A percentile compares a stretch with the other conserved stretches of the same genome.
Evolutionary conservation across 1,140 invertebrate species (phyloP).

Genomic region (Drosophila sucinea): DNA sequence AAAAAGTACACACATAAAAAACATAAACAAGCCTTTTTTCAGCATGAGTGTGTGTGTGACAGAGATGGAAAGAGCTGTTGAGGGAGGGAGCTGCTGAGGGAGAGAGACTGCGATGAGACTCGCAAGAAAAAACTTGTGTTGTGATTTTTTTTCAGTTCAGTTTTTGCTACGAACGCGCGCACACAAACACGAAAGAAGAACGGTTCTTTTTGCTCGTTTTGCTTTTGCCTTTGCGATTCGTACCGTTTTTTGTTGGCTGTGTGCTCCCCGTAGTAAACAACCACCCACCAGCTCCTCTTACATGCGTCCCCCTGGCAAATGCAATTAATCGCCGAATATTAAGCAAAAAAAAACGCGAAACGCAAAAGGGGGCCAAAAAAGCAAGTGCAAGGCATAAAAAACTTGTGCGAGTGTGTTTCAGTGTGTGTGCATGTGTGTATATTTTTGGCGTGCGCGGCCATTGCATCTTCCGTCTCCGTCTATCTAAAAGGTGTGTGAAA

Average conservation of each 20-base stretch:
- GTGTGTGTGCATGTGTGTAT: conserved; percentile 59
- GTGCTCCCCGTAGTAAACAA: conserved; percentile 47
- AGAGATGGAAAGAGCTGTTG: conserved; percentile 10
- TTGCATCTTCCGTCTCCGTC: conserved; percentile 62
- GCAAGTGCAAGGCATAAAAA: conserved; percentile 60
- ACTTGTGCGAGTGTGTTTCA: conserved; percentile 39
- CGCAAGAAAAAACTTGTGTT: conserved; percentile 56
- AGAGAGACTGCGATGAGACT: conserved; percentile 20
- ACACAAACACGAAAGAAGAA: conserved; percentile 18
- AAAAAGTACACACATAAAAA: conserved; percentile 69
- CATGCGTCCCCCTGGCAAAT: conserved; percentile 27
- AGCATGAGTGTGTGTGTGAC: conserved; percentile 34
- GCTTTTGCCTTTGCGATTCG: conserved; percentile 36
- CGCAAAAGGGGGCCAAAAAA: conserved; percentile 43
- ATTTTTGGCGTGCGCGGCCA: conserved; percentile 80
- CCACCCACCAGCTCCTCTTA: conserved; percentile 19
- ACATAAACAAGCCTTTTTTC: conserved; percentile 77
- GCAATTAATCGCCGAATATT: conserved; percentile 50
- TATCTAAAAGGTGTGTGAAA: conserved; percentile 42
- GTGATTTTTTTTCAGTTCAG: conserved; percentile 73
- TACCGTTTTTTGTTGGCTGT: conserved; percentile 17
- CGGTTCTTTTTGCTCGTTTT: conserved; percentile 48
- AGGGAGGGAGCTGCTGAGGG: conserved; percentile 26
- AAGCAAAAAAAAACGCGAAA: conserved; percentile 52
- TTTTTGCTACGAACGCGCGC: conserved; percentile 48